These are phyloP conservation scores for Corythaixoides concolor DNA, from an alignment of 2,113 vertebrate genomes.

Conservation along the genomic window DNA sequence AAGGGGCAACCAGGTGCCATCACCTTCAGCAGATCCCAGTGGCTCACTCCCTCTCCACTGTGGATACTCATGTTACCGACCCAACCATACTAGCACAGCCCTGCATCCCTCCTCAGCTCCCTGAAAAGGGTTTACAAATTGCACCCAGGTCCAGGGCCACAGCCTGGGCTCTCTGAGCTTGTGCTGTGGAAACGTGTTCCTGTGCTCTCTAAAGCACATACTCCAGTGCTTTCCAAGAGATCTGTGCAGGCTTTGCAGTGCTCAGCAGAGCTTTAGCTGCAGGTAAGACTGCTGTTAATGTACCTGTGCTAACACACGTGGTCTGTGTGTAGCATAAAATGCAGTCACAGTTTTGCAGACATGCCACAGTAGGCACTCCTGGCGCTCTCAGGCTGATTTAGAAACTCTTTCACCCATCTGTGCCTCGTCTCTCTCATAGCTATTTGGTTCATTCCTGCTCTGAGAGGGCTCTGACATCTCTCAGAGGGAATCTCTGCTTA, in stretches of 20 bases:
- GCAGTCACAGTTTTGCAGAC: neutral
- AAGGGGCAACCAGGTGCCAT: neutral
- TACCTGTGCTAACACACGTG: neutral
- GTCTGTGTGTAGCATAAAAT: neutral
- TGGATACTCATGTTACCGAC: neutral
- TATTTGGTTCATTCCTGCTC: neutral
- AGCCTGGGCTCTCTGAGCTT: neutral
- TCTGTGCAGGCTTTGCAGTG: neutral
- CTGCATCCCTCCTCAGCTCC: neutral
- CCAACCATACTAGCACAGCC: neutral
- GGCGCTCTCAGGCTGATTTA: neutral
- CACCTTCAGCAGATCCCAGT: neutral
- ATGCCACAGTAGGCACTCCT: accelerated
- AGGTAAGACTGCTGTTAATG: neutral
- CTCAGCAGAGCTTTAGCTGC: neutral
- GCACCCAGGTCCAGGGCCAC: neutral
- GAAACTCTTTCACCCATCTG: neutral
- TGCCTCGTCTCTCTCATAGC: accelerated
- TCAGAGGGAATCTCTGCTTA: neutral
- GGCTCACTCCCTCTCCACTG: neutral
- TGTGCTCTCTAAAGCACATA: neutral
- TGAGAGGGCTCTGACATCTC: neutral
- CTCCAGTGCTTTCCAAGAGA: neutral
- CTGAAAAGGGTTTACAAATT: neutral
- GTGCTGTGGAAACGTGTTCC: neutral